These are phyloP conservation scores for Peucedramus taeniatus DNA, from an alignment of 2,113 vertebrate species.

Conservation along the genomic window DNA sequence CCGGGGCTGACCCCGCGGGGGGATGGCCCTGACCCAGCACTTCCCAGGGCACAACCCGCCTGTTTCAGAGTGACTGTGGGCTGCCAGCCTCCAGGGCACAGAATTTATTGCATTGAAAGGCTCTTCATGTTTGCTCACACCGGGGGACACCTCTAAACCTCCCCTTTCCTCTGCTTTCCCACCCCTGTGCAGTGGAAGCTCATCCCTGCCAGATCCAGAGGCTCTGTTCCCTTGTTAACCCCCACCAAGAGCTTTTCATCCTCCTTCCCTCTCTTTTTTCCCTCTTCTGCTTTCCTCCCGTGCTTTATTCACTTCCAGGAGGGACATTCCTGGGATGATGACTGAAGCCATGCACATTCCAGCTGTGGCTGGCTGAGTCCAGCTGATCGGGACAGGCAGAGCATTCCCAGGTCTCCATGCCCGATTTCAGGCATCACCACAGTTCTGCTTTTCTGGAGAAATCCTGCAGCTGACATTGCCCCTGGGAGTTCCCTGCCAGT, in stretches of 20 bases:
- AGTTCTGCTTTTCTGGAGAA: neutral
- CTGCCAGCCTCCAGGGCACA: accelerated
- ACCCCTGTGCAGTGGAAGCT: neutral
- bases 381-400: neutral
- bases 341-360: accelerated
- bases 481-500: accelerated
- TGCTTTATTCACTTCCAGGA: neutral
- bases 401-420: neutral
- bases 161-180: neutral
- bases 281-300: neutral
- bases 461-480: neutral
- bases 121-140: neutral
- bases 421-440: accelerated
- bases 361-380: neutral
- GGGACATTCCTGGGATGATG: neutral
- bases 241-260: neutral
- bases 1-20: accelerated
- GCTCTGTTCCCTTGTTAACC: too few species aligned
- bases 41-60: accelerated
- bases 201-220: neutral
- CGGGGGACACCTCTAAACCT: neutral
- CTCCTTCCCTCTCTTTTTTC: neutral
- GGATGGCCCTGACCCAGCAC: neutral
- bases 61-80: neutral
- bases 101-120: accelerated